Evolutionary conservation across 1,140 invertebrate genomes (phyloP), one percentile per base, ranked within the genome.

Genomic region (Grapholita molesta): DNA sequence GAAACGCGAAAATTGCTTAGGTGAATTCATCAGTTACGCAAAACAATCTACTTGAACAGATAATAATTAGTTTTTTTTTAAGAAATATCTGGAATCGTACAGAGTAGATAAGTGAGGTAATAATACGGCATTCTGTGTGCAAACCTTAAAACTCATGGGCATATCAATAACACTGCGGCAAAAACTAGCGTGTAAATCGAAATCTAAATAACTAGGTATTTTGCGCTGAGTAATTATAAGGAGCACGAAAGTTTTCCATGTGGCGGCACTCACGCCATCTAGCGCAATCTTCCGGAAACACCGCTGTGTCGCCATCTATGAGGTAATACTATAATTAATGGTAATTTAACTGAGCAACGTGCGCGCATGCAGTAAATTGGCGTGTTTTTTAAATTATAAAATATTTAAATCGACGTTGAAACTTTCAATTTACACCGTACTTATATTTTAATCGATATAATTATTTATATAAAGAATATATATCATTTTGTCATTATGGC

Each of bases 221-320:
- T n/a, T 28, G 55, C 25, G 24, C 25, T 61, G 42, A 61, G 28
- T 61, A 61, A 61, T 61, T 61, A 61, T 61, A 65, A 65, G 64
- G 12, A 70, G 69, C 72, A 67, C 35, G 57, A 72, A 71, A 73
- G 66, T 81, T 65, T 85, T 84, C 82, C 82, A 76, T 75, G 64
- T 76, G 80, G 69, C 53, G 69, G 72, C 82, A 82, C 84, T 85
- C 83, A 86, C 83, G 83, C 68, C 75, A 85, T 25, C 68, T 71
- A 68, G 69, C 66, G 75, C 74, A 74, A 73, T 74, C 73, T 52
- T 18, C 28, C 55, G 55, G 55, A 61, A 61, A 61, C 55, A 12
- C 21, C 12, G 25, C 55, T 61, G 55, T 61, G 55, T 61, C 55
- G 55, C 55, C 55, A 61, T 61, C 55, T 61, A 61, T 15, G n/a